Evolutionary conservation across 1,140 invertebrate genomes (phyloP).

Genomic region (Matsumurasca onukii): DNA sequence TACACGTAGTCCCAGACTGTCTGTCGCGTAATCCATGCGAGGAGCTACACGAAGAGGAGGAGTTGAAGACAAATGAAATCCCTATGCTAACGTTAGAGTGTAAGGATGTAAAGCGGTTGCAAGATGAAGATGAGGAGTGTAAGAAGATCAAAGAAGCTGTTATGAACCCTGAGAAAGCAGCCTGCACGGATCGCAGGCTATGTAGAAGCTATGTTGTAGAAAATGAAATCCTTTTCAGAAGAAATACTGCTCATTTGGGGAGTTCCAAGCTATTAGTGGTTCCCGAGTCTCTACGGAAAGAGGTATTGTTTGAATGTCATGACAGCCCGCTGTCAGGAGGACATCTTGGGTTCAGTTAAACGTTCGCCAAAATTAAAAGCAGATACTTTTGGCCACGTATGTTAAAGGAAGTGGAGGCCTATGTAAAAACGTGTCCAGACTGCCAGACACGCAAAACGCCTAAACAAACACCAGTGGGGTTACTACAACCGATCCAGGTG

Average conservation of each 20-base stretch:
- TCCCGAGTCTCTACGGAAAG: background rate
- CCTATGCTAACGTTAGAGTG: background rate
- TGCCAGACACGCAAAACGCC: conserved; percentile 9
- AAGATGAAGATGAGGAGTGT: conserved; percentile 5
- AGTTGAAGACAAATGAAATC: too few relatives aligned
- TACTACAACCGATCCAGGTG: conserved; percentile 3
- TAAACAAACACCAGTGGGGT: background rate
- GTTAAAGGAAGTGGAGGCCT: background rate
- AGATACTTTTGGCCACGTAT: background rate
- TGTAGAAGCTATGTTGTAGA: background rate
- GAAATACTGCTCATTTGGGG: conserved; percentile 5
- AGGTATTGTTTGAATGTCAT: conserved; percentile 2
- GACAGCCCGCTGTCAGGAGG: conserved; percentile 13
- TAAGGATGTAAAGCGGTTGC: background rate
- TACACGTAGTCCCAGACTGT: too few relatives aligned
- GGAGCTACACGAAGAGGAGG: too few relatives aligned
- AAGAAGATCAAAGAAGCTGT: conserved; percentile 3
- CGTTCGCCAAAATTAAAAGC: conserved; percentile 10
- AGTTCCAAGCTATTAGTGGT: background rate
- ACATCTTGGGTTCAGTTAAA: conserved; percentile 3
- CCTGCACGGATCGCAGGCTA: conserved; percentile 1
- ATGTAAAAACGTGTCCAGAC: background rate
- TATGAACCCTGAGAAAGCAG: background rate
- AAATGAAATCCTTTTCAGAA: background rate
- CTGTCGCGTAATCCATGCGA: too few relatives aligned